Percentiles rank a stretch among this genome's conserved stretches.
Evolutionary conservation across 2,797 vertebrate species (phyloP).

Genomic region (Melanotaenia nigrans): DNA sequence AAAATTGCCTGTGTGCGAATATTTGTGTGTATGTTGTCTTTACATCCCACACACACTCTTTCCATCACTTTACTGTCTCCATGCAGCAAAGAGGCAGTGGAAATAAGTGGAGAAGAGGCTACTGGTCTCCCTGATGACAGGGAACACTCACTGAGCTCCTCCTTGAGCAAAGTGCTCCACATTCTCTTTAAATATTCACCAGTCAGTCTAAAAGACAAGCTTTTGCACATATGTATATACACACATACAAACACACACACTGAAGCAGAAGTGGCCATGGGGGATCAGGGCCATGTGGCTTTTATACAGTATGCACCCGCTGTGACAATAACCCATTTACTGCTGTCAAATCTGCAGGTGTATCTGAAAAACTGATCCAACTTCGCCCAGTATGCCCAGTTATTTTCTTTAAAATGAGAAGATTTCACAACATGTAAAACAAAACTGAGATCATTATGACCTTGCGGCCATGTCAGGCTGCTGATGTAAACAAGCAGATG

Average conservation of each 20-base stretch:
- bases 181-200: conserved; percentile 76
- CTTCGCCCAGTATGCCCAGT: neutral
- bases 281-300: conserved; percentile 42
- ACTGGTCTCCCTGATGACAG: conserved; percentile 58
- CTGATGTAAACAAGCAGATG: conserved; percentile 13
- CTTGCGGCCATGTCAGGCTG: neutral
- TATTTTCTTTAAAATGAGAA: conserved; percentile 7
- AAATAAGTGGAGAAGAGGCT: conserved; percentile 15
- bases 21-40: conserved; percentile 6
- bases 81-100: conserved; percentile 41
- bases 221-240: neutral
- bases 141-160: conserved; percentile 65
- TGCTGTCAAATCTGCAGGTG: conserved; percentile 9
- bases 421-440: neutral
- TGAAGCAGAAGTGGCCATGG: conserved; percentile 19
- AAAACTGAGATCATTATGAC: conserved; percentile 6
- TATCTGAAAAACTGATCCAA: neutral
- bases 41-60: conserved; percentile 5
- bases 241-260: conserved; percentile 12
- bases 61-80: conserved; percentile 50
- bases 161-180: conserved; percentile 68
- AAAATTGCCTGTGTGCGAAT: conserved; percentile 18
- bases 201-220: conserved; percentile 34
- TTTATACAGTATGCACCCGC: conserved; percentile 42
- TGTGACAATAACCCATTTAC: conserved; percentile 52